phyloP scores from a whole-genome alignment of 2,113 vertebrate genomes.

The Chaetodon trifascialis region DNA sequence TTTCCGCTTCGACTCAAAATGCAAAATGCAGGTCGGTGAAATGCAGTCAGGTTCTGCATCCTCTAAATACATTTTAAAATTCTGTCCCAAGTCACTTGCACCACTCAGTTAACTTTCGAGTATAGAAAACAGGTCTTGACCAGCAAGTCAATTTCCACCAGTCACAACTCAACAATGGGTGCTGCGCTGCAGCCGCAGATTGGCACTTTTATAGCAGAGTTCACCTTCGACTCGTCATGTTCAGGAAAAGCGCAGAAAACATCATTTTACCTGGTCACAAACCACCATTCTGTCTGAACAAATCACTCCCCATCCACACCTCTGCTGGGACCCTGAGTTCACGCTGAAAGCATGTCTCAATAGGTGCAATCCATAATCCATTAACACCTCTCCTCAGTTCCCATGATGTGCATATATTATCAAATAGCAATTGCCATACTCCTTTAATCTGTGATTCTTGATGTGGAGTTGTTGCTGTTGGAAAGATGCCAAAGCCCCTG shows the following conservation, averaged over 20 bases:
- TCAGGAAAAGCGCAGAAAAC: conserved; percentile 3
- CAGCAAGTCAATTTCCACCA: neutral
- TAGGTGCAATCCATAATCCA: conserved; percentile 61
- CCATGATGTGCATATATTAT: conserved; percentile 53
- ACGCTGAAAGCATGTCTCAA: conserved; percentile 51
- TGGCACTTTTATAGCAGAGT: neutral
- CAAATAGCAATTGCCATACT: conserved; percentile 56
- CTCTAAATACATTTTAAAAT: neutral
- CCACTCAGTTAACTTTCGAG: neutral
- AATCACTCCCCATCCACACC: conserved; percentile 35
- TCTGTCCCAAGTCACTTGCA: neutral
- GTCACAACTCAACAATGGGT: neutral
- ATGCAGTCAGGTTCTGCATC: neutral
- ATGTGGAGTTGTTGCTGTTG: conserved; percentile 58
- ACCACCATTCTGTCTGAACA: conserved; percentile 40
- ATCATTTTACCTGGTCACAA: conserved; percentile 19
- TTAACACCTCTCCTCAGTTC: conserved; percentile 55
- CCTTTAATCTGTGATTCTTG: conserved; percentile 59
- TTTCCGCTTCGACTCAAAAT: conserved; percentile 11
- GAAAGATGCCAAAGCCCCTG: conserved; percentile 67
- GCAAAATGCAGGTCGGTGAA: neutral
- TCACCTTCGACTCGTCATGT: neutral
- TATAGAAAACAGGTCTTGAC: neutral
- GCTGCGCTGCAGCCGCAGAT: neutral
- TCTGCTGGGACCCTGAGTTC: conserved; percentile 38